Evolutionary conservation across 2,797 vertebrate genomes (phyloP), one percentile per base, ranked within the genome.

Genomic region (Perdix hodgsoniae): DNA sequence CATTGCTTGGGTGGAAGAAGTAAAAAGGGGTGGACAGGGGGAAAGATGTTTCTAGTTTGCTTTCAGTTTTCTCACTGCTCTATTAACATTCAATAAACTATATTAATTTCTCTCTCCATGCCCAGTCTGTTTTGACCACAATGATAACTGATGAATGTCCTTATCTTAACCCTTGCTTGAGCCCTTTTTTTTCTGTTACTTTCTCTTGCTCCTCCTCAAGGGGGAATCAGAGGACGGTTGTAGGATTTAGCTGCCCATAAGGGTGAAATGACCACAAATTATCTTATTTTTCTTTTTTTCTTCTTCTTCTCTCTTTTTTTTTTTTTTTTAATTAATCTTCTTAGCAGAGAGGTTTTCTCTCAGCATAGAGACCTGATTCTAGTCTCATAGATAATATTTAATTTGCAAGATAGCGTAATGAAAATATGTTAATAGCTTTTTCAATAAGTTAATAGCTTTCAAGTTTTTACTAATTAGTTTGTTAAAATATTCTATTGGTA

Each of bases 341-440:
- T 80, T 93, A 80, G 86, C 44, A 76, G 75, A 88, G 64, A 91
- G 29, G 21, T 89, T 96, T 87, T n/a, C 33, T 94, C 35, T 96
- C 82, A 80, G 82, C 96, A 89, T 87, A 77, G 92, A 94, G 75
- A 92, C 79, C 72, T 74, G 84, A 79, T 93, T 91, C 82, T 85
- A 24, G 44, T 94, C 65, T 95, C 76, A 71, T 13, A 91, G 91
- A 95, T 69, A 86, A 44, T 85, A 94, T 85, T 95, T 96, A 96
- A 96, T 96, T 95, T 94, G 91, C 66, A 54, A 89, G 73, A 80
- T 59, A 95, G 45, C 0, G 0, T 93, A 96, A 96, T 96, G 89
- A 93, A 95, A 95, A 87, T 91, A 93, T 45, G 57, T 83, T 96
- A 96, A 96, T 95, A 94, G 94, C 87, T 95, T 93, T 95, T 93